Evolutionary conservation across 2,797 vertebrate genomes (phyloP).

Genomic region (Lophius americanus): DNA sequence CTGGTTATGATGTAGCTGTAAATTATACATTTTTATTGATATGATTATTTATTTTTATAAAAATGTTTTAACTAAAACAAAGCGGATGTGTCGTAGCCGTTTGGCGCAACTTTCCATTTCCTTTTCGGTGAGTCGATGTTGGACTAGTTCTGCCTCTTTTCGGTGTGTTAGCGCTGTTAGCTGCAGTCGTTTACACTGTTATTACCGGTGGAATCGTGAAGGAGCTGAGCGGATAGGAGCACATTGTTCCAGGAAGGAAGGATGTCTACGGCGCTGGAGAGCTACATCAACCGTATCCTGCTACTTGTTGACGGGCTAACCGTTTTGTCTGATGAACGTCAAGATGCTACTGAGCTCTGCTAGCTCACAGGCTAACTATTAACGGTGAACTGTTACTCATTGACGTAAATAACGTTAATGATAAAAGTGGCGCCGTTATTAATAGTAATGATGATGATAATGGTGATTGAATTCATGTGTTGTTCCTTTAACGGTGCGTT

Average conservation of each 20-base stretch:
- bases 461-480: background rate
- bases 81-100: constrained; percentile 12
- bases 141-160: constrained; percentile 14
- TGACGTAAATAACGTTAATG: no score
- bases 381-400: no score
- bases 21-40: no score
- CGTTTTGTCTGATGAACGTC: no score
- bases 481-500: constrained; percentile 74
- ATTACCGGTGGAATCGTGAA: background rate
- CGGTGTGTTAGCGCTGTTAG: constrained; percentile 16
- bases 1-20: no score
- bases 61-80: background rate
- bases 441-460: background rate
- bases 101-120: constrained; percentile 2
- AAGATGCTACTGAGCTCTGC: background rate
- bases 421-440: no score
- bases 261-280: constrained; percentile 94
- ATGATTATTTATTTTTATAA: no score
- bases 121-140: constrained; percentile 1
- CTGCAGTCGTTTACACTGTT: background rate
- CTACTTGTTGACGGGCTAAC: constrained; percentile 36
- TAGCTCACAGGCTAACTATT: constrained; percentile 32
- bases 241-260: constrained; percentile 18
- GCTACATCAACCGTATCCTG: constrained; percentile 97
- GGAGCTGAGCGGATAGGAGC: background rate